These are phyloP conservation scores for Plemyria rubiginata DNA, from an alignment of 2,888 invertebrate species.

Conservation along the genomic window DNA sequence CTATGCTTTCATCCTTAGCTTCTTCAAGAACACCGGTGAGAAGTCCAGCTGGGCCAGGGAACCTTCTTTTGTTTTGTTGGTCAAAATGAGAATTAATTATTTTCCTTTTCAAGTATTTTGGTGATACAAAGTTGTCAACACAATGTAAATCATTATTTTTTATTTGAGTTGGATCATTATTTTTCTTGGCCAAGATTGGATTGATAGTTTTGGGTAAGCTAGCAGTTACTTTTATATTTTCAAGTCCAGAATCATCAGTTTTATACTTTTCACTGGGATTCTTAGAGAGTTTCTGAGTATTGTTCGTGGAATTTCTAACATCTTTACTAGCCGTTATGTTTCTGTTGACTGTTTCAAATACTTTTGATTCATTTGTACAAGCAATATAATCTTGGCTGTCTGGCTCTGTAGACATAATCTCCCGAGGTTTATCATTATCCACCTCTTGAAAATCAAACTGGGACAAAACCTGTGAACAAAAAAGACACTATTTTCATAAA, in stretches of 20 bases:
- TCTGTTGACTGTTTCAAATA: constrained; percentile 4
- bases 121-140: constrained; percentile 44
- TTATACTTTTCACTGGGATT: background rate
- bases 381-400: constrained; percentile 20
- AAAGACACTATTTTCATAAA: too few species aligned
- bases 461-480: constrained; percentile 64
- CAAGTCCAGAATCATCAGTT: background rate
- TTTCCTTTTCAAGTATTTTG: constrained; percentile 71
- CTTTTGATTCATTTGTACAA: constrained; percentile 19
- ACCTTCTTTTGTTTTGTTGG: constrained; percentile 73
- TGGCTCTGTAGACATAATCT: constrained; percentile 8
- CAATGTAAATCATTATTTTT: constrained; percentile 2
- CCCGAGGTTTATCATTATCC: constrained; percentile 18
- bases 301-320: background rate
- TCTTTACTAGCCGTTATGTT: background rate
- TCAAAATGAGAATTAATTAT: constrained; percentile 73
- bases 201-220: background rate
- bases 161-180: background rate
- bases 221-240: background rate
- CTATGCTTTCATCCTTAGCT: constrained; percentile 64
- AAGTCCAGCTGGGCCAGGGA: constrained; percentile 78
- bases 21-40: constrained; percentile 65
- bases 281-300: background rate
- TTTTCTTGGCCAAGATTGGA: background rate
- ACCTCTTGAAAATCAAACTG: constrained; percentile 71